Evolutionary conservation across 1,140 invertebrate species (phyloP), one percentile per base, ranked within the genome.

Genomic region (Leptoteleia sp.): DNA sequence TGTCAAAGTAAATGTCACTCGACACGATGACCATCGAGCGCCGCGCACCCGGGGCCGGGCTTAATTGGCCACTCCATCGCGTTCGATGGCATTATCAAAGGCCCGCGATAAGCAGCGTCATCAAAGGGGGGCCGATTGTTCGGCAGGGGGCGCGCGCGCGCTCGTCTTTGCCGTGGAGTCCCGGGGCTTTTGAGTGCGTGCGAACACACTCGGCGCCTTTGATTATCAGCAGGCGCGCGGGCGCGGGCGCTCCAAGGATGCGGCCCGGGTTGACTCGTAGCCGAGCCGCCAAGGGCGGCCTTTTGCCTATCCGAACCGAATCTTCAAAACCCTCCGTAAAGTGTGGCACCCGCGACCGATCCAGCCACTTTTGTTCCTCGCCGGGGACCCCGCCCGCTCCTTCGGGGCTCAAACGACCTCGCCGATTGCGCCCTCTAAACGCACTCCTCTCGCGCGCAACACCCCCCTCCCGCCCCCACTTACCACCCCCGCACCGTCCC

Each of bases 1-100:
- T 15, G 54, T 79, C 76, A 79, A 79, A 79, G 76, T 70, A 75
- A 79, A 68, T 79, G 57, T 68, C 64, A 70, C 62, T 72, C 25
- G 37, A 62, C 42, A 75, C 64, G 64, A 75, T 79, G 70, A 79
- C 70, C 55, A 62, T 70, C 50, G n/a, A n/a, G n/a, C n/a, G n/a
- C 37, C 54, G 38, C 0, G 31, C 6, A 29, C 19, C 57, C 16
- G 38, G 59, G 71, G 31, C 35, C 37, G 11, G 15, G 19, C 6
- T 59, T 79, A 73, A 79, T 79, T 79, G 70, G 76, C 61, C 61
- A 47, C 76, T 68, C 19, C 38, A 47, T 68, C 6, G 37, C 47
- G 15, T 79, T 79, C 76, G 76, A 79, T 79, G 76, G 68, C 31
- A 48, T 64, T 73, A 79, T 79, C 68, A 72, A 70, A 73, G n/a